Percentiles rank a stretch among this genome's conserved stretches.
Conservation (phyloP, 2,113 vertebrate species). For the Microtus montanus region DNA sequence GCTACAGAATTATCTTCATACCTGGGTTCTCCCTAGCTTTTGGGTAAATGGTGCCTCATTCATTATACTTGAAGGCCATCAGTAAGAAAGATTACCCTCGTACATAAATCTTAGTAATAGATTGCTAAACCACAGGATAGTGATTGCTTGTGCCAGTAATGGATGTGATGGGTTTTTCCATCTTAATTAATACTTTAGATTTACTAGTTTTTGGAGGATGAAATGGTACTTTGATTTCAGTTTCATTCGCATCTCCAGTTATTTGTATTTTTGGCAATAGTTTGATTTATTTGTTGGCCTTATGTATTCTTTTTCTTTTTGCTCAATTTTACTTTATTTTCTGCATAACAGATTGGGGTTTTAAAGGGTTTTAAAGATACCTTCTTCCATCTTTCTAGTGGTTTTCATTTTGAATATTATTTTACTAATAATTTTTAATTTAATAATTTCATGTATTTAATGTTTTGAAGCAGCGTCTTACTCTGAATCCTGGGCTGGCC, state of each 20-base stretch:
- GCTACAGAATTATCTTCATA: not conserved
- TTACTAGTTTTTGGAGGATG: constrained; percentile 20
- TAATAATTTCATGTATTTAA: not conserved
- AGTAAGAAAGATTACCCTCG: not conserved
- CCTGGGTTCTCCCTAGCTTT: not conserved
- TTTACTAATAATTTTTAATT: not conserved
- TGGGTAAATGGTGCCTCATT: not conserved
- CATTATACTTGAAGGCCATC: not conserved
- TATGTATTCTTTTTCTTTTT: not conserved
- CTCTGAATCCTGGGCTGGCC: not conserved
- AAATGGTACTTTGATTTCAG: constrained; percentile 16
- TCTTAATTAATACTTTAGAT: constrained; percentile 20
- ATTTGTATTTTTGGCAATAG: not conserved
- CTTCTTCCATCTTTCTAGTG: constrained; percentile 2
- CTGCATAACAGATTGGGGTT: not conserved
- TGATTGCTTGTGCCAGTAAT: constrained; percentile 1
- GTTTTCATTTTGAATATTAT: constrained; percentile 37
- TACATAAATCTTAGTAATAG: constrained; percentile 8
- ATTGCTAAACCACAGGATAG: not conserved
- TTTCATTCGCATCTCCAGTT: constrained; percentile 16
- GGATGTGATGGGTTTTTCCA: not conserved
- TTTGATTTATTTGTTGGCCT: not conserved
- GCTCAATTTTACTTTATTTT: not conserved
- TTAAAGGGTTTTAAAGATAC: constrained; percentile 33
- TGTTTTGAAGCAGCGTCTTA: not conserved